Percentiles rank a stretch among this genome's conserved stretches.
These are phyloP conservation scores for Corythornis cristatus DNA, from an alignment of 2,113 vertebrate species.

Conservation along the genomic window DNA sequence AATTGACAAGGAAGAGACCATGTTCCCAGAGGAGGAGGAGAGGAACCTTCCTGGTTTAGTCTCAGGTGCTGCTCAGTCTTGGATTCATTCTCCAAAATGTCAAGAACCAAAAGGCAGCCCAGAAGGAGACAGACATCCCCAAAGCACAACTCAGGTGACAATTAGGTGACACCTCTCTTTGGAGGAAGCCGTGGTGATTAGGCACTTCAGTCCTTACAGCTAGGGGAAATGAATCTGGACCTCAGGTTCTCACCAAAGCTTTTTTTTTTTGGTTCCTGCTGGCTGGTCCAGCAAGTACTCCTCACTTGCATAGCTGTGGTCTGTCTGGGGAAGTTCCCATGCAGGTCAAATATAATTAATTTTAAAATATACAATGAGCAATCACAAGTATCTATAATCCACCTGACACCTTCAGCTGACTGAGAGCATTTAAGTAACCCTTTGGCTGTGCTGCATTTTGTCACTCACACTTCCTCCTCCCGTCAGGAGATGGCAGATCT, in stretches of 20 bases:
- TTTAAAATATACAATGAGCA: neutral
- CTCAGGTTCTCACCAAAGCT: neutral
- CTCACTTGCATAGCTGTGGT: neutral
- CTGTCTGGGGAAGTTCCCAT: neutral
- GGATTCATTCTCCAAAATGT: neutral
- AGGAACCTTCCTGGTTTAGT: neutral
- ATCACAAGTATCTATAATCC: neutral
- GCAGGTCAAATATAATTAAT: neutral
- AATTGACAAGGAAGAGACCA: rapidly evolving
- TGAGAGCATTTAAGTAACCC: neutral
- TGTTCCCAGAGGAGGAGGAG: neutral
- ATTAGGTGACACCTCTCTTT: neutral
- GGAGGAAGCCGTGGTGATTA: neutral
- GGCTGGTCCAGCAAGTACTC: neutral
- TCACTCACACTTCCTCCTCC: neutral
- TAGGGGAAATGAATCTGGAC: neutral
- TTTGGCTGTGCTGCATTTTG: neutral
- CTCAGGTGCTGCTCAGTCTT: neutral
- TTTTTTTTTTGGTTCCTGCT: neutral
- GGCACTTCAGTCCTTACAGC: neutral
- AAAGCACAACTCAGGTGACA: neutral
- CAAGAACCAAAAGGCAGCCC: neutral
- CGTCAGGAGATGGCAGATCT: neutral
- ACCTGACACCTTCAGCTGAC: neutral
- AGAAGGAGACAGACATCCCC: neutral